Conservation (phyloP, 2,113 vertebrate genomes). For the Prochilodus magdalenae region DNA sequence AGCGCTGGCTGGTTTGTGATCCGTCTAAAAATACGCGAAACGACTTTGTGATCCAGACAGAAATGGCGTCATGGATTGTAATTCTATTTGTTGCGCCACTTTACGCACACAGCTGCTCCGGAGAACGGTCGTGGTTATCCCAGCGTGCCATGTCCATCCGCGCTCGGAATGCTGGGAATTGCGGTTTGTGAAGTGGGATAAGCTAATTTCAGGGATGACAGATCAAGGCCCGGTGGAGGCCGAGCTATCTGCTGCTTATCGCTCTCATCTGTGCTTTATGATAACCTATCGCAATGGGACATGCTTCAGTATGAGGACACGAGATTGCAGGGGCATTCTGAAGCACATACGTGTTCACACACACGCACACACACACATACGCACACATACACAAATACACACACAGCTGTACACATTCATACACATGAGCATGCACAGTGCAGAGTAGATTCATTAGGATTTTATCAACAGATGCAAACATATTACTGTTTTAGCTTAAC, state of each 20-base stretch:
- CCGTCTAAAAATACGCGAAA: constrained; percentile 1
- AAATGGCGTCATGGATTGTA: constrained; percentile 32
- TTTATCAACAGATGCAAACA: background rate
- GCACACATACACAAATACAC: background rate
- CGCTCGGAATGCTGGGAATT: constrained; percentile 12
- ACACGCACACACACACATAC: background rate
- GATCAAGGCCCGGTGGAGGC: constrained; percentile 7
- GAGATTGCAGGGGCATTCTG: background rate
- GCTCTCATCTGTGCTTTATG: constrained; percentile 20
- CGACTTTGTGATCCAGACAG: background rate
- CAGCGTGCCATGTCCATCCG: constrained; percentile 52
- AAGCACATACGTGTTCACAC: background rate
- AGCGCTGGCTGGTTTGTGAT: constrained; percentile 12
- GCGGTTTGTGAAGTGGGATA: constrained; percentile 23
- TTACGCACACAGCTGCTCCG: constrained; percentile 50
- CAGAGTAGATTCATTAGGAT: background rate
- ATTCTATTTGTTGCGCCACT: constrained; percentile 59
- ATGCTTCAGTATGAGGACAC: constrained; percentile 18
- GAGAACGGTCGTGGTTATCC: constrained; percentile 55
- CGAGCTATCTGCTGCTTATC: constrained; percentile 8
- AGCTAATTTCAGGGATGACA: constrained; percentile 25
- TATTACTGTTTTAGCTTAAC: background rate
- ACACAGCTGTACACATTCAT: constrained; percentile 23
- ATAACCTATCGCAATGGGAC: constrained; percentile 19
- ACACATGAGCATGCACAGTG: background rate